Base-by-base conservation (phyloP, 2,113 vertebrate species). In the Triplophysa dalaica region DNA sequence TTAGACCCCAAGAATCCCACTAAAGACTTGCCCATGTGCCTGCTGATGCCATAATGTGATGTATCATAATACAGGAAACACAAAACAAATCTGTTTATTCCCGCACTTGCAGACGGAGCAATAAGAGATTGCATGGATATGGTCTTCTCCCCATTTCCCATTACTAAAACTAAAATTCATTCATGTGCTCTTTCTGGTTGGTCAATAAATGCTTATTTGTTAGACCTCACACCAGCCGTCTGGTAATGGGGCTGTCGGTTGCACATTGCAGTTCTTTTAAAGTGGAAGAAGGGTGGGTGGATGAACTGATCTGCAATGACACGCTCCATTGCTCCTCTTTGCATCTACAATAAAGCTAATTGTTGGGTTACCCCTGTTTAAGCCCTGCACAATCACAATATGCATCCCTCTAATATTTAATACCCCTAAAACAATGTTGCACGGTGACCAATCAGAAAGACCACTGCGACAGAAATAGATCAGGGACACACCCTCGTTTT, bases 291-390 rank as follows among this genome's bases (percentile, higher is more conserved):
- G 63, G 61, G 76, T 63, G 77, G 85, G 75, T 85, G 88, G 81
- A 88, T 83, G 84, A 85, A 85, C 84, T 90, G 87, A 88, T 92
- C 90, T 88, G 86, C 78, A 86, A 86, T 89, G 91, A 89, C 87
- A 86, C 80, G 87, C 86, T 87, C 89, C 87, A 90, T 90, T 92
- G 90, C 85, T 70, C 86, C 60, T 86, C 87, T 88, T 88, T 85
- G 82, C 85, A 91, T 92, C 92, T 86, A 92, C 87, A 88, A 76
- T 93, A 90, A 87, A 84, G 86, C 84, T 90, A 90, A 92, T 90
- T 91, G 87, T 81, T 81, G 82, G 78, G 87, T 83, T 74, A 29
- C 74, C 45, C 74, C 67, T 72, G 61, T 86, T 87, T 45, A 67
- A 22, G 84, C 82, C 82, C 85, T 81, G 41, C 22, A 16, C 64